phyloP scores from a whole-genome alignment of 2,797 vertebrate species.

The Amphiprion clarkii region DNA sequence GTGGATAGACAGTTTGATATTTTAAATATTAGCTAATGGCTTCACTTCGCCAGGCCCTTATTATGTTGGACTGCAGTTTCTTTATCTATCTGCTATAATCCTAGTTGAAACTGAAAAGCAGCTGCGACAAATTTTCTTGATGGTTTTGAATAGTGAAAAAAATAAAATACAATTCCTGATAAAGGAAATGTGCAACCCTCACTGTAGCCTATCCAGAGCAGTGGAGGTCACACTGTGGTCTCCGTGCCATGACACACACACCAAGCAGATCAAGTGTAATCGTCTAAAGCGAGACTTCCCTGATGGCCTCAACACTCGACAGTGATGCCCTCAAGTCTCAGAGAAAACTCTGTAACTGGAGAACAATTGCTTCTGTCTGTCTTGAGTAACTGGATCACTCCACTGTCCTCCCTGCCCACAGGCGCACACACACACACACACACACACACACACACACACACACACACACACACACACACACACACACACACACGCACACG shows the following conservation, averaged over 20 bases:
- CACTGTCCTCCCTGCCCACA: constrained; percentile 67
- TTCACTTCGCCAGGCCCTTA: constrained; percentile 1
- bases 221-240: constrained; percentile 63
- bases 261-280: constrained; percentile 72
- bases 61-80: constrained; percentile 19
- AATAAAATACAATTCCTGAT: background rate
- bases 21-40: constrained; percentile 12
- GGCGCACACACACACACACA: constrained; percentile 33
- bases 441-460: constrained; percentile 20
- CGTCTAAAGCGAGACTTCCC: constrained; percentile 76
- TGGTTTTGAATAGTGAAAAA: constrained; percentile 7
- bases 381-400: constrained; percentile 79
- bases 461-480: constrained; percentile 26
- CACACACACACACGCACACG: constrained; percentile 24
- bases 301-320: constrained; percentile 76
- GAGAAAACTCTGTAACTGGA: constrained; percentile 80
- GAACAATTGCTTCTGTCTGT: constrained; percentile 82
- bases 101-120: constrained; percentile 3
- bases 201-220: constrained; percentile 2
- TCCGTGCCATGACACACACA: constrained; percentile 25
- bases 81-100: constrained; percentile 4
- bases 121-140: constrained; percentile 22
- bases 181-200: constrained; percentile 20
- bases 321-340: constrained; percentile 81
- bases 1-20: background rate